Evolutionary conservation across 2,113 vertebrate genomes (phyloP), one percentile per base, ranked within the genome.

Genomic region (Hiodon alosoides): DNA sequence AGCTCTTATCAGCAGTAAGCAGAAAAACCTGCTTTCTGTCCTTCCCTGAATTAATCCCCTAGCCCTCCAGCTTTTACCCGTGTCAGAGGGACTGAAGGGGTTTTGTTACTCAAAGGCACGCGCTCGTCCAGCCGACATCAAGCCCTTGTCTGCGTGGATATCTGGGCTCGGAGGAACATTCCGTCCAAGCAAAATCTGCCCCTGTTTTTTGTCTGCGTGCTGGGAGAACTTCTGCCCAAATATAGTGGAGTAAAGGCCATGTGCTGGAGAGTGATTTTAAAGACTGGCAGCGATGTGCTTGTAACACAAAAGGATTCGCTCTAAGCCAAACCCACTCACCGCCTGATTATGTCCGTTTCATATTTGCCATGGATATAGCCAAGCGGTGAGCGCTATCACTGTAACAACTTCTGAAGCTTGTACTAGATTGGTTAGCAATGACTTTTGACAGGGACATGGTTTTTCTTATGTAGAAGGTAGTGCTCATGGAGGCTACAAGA

Each of bases 241-340:
- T 75, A 69, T 60, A 75, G 58, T 55, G 7, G 59, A 68, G 3
- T 64, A 70, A 50, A 64, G 58, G 50, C 58, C 17, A 16, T 13
- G n/a, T 76, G 58, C 66, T 68, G 54, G 55, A 50, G 57, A 59
- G 51, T 67, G 54, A 13, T 75, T 67, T 59, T 67, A 58, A 68
- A 65, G 17, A 11, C 65, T 75, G 66, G 65, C 65, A 51, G 31
- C 48, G 7, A 55, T 16, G 65, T n/a, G 58, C 10, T 9, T 67
- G 53, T 13, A 66, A 48, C 65, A 68, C 16, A 17, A 74, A 74
- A 72, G 62, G 61, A 47, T 67, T 74, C 11, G 13, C 11, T 51
- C 3, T 50, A 59, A 69, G 64, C 73, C 53, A 68, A 10, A 48
- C 17, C 52, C 11, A 3, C 14, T 9, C 10, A 52, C n/a, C n/a